These are phyloP conservation scores for Xenus cinereus DNA, from an alignment of 2,113 vertebrate genomes.

Conservation along the genomic window DNA sequence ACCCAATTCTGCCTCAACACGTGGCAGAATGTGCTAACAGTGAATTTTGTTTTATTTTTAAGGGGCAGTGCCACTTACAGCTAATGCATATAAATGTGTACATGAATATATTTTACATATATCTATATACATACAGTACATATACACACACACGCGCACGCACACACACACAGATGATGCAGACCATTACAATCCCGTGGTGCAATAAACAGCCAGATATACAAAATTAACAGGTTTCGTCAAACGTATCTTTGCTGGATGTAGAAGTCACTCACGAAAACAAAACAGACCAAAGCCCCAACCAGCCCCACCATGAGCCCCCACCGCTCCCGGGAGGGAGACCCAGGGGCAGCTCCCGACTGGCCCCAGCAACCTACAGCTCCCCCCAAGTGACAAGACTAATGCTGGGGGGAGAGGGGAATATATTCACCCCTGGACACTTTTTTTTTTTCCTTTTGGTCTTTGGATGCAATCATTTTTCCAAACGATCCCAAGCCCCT, in stretches of 20 bases:
- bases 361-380: not conserved
- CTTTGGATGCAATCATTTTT: not conserved
- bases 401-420: not conserved
- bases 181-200: slow-evolving; percentile 64
- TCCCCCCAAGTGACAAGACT: not conserved
- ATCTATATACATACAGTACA: slow-evolving; percentile 71
- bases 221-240: slow-evolving; percentile 62
- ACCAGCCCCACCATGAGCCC: not conserved
- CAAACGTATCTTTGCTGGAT: slow-evolving; percentile 22
- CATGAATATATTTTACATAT: slow-evolving; percentile 61
- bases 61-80: slow-evolving; percentile 59
- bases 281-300: slow-evolving; percentile 11
- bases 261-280: slow-evolving; percentile 23
- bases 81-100: slow-evolving; percentile 61
- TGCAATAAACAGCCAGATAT: slow-evolving; percentile 70
- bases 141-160: slow-evolving; percentile 3
- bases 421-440: not conserved
- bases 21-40: not conserved
- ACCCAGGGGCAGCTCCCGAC: not conserved
- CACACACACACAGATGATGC: slow-evolving; percentile 47
- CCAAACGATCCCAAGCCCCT: not conserved
- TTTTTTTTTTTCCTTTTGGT: not conserved
- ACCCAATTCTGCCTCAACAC: not conserved
- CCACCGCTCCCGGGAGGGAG: not conserved
- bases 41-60: not conserved